Evolutionary conservation across 2,888 invertebrate genomes (phyloP), one percentile per base, ranked within the genome.

Genomic region (Poecilobothrus nobilitatus): DNA sequence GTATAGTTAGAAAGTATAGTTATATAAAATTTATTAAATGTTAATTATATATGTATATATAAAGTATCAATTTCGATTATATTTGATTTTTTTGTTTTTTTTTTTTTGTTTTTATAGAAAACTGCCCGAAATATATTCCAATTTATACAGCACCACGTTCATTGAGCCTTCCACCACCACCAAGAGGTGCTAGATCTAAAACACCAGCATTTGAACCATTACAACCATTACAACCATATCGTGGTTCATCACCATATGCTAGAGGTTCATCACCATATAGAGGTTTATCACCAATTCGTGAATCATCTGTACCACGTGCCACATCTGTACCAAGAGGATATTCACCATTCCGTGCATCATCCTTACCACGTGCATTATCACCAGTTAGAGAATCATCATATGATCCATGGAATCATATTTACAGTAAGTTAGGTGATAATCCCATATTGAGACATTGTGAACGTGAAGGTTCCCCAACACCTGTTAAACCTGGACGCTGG

Each of bases 401-500:
- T 75, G 80, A 80, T 73, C 80, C 79, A 18, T 77, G 77, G 78
- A 79, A 76, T 74, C 78, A 78, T 75, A 77, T 78, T 73, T 79
- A 79, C 77, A 78, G 79, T 80, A 81, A 80, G 80, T 75, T 74
- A 33, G 70, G 68, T 72, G 72, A 72, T 5, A 75, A 73, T 72
- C 72, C 73, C 64, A 27, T 27, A 4, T 76, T 75, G 70, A 76
- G 73, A 70, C 67, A 74, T 73, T 78, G 78, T 75, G 78, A 78
- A 77, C 83, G 84, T 84, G 84, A 86, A 85, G 83, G 85, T 85
- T 88, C 89, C 73, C 89, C 89, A 76, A 89, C 89, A 77, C 89
- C 89, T 68, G 87, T 87, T 80, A 90, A 89, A 86, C 85, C 86
- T 77, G 87, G 89, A 81, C 86, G 86, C 79, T 89, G 85, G 83